Conservation (phyloP, 2,888 invertebrate species). For the Clivina fossor region DNA sequence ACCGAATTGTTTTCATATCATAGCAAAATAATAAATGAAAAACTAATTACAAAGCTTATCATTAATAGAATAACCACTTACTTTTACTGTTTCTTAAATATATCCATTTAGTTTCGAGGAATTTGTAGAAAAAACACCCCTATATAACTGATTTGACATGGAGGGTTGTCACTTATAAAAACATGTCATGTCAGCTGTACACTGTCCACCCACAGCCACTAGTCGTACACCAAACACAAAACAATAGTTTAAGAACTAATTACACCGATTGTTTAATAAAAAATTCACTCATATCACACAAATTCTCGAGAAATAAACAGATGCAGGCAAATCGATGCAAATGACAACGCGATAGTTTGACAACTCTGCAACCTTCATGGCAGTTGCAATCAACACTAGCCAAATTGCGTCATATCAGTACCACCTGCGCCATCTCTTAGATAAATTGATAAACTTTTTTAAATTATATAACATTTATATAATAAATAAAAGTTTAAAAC, state of each 20-base stretch:
- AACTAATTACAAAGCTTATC: conserved; percentile 1
- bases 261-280: conserved; percentile 28
- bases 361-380: conserved; percentile 22
- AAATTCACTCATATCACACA: conserved; percentile 16
- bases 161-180: conserved; percentile 33
- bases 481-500: too few species aligned
- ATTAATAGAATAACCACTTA: conserved; percentile 5
- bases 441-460: too few species aligned
- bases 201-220: conserved; percentile 11
- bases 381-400: neutral
- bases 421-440: conserved; percentile 1
- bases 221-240: conserved; percentile 27
- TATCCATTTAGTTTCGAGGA: conserved; percentile 21
- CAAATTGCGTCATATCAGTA: conserved; percentile 2
- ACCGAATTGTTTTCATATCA: too few species aligned
- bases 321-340: conserved; percentile 42
- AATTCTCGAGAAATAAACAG: conserved; percentile 34
- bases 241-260: neutral
- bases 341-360: conserved; percentile 41
- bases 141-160: conserved; percentile 11
- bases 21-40: neutral
- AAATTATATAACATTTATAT: neutral
- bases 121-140: conserved; percentile 29
- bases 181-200: conserved; percentile 29
- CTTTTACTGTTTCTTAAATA: conserved; percentile 20